Conservation (phyloP, 64 coral and sea anemone species). For the Pocillopora verrucosa region DNA sequence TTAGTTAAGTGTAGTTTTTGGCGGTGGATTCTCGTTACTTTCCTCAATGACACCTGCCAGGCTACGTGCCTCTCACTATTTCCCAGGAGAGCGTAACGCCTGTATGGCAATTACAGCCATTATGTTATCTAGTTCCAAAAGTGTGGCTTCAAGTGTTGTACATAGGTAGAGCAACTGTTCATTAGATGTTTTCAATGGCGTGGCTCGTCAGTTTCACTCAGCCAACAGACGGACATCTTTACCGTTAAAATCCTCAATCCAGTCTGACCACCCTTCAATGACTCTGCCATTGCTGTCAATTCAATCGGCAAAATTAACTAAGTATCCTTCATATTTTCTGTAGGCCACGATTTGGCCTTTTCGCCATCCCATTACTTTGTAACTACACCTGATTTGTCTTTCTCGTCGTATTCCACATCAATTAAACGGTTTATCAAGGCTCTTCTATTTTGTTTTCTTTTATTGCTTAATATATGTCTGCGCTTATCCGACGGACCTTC, state of each 20-base stretch:
- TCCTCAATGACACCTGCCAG: too few relatives aligned
- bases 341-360: slow-evolving; percentile 35
- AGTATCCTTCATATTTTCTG: not conserved
- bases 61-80: too few relatives aligned
- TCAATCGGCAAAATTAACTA: not conserved
- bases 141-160: too few relatives aligned
- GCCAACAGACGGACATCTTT: slow-evolving; percentile 19
- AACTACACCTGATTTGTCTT: slow-evolving; percentile 11
- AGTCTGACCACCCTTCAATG: slow-evolving; percentile 7
- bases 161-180: too few relatives aligned
- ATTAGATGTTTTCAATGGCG: too few relatives aligned
- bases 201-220: not conserved
- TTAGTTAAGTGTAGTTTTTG: too few relatives aligned
- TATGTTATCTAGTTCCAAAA: too few relatives aligned
- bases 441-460: slow-evolving; percentile 15
- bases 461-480: not conserved
- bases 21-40: too few relatives aligned
- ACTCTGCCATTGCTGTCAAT: not conserved
- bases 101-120: too few relatives aligned
- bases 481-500: slow-evolving; percentile 48
- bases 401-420: not conserved
- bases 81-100: too few relatives aligned
- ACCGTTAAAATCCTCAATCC: slow-evolving; percentile 19
- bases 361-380: slow-evolving; percentile 33
- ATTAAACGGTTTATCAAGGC: not conserved